Base-by-base conservation (phyloP, 2,797 vertebrate genomes). In the Pachyuromys duprasi region DNA sequence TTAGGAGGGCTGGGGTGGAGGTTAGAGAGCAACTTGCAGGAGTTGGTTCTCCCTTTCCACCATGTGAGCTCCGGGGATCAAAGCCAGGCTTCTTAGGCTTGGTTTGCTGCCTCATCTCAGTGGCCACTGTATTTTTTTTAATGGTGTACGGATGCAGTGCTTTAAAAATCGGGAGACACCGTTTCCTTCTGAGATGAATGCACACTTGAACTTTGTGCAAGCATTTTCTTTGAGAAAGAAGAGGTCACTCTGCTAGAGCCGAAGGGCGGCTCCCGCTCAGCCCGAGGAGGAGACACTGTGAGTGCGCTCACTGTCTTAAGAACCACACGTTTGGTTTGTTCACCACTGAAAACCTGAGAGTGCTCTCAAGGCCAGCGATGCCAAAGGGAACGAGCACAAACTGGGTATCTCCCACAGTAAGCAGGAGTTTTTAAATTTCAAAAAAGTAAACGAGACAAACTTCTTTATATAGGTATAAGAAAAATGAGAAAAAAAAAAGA, bases 111-210 rank as follows among this genome's bases (percentile, higher is more conserved):
- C 20, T 36, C 3, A 36, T 86, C 33, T 26, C 45, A 24, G 2
- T n/a, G 20, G 8, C 65, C 22, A n/a, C 17, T 86, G 20, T 36
- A 55, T 20, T 63, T 63, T 18, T 31, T 62, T 70, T 55, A 4
- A 42, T 42, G n/a, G 15, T 20, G 0, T 86, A 31, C 65, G 12
- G 9, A 9, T 15, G 18, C 5, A 49, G 5, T 62, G 69, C 45
- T 95, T 96, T 72, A 49, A 63, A 81, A 90, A 53, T 82, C 62
- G 49, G 80, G 69, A 53, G 22, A 42, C 17, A 76, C 4, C 26
- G 5, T 87, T 83, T 74, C 33, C 65, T 75, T 63, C 8, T 57
- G 12, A 24, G 45, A 2, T 15, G 36, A 84, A 7, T 17, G 60
- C 4, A 36, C 5, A 17, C 45, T 65, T 45, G 22, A 78, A 86